phyloP scores from a whole-genome alignment of 1,140 invertebrate genomes.

The Dendroctonus ponderosae region DNA sequence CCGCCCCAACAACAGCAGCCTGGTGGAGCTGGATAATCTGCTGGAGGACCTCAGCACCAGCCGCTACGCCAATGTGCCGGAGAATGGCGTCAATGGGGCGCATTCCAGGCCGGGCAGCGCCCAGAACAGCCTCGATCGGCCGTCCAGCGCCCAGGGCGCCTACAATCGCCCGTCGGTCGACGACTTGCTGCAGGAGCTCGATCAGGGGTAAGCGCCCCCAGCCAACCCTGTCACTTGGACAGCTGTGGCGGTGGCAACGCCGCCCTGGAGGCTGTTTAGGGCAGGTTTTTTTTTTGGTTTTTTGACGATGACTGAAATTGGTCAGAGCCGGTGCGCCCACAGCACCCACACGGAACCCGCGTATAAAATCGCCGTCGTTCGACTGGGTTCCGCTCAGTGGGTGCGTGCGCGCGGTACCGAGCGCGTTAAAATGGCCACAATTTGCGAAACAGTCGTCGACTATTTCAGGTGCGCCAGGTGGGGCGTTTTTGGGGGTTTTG shows the following conservation, averaged over 20 bases:
- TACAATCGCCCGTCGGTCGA: conserved; percentile 76
- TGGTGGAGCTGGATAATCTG: conserved; percentile 88
- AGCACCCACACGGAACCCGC: too few relatives aligned
- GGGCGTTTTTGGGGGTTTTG: not conserved
- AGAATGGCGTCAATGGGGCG: conserved; percentile 42
- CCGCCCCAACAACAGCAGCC: conserved; percentile 66
- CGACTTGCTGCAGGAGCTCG: conserved; percentile 82
- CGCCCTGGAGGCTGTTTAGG: too few relatives aligned
- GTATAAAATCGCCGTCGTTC: too few relatives aligned
- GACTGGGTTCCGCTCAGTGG: not conserved
- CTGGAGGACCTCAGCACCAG: conserved; percentile 80
- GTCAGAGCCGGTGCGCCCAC: too few relatives aligned
- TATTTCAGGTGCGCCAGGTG: conserved; percentile 8
- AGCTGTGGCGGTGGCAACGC: too few relatives aligned
- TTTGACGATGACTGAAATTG: too few relatives aligned
- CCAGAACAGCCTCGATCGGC: conserved; percentile 55
- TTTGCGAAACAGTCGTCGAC: conserved; percentile 18
- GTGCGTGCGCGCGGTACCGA: not conserved
- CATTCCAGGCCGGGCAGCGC: conserved; percentile 47
- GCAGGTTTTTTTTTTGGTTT: too few relatives aligned
- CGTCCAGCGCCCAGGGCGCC: conserved; percentile 44
- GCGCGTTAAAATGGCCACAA: conserved; percentile 9
- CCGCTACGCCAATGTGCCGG: conserved; percentile 46
- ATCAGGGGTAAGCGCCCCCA: conserved; percentile 79
- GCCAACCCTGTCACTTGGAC: too few relatives aligned